These are phyloP conservation scores for Nycticryphes semicollaris DNA, from an alignment of 2,113 vertebrate genomes.

Conservation along the genomic window DNA sequence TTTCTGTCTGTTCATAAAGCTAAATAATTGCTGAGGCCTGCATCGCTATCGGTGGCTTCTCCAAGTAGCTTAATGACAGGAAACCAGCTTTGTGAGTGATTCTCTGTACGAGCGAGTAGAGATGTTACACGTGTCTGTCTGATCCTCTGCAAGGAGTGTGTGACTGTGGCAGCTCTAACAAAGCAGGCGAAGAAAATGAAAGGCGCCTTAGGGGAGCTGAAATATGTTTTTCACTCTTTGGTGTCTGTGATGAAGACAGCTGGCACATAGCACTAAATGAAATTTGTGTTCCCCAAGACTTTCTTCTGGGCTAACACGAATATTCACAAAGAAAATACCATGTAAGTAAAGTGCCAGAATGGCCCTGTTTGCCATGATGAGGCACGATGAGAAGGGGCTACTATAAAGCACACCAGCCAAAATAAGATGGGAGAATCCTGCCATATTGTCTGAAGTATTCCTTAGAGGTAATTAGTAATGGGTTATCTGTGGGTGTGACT, in stretches of 20 bases:
- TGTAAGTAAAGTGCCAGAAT: not conserved
- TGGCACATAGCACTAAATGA: not conserved
- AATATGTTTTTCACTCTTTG: not conserved
- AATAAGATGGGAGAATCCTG: not conserved
- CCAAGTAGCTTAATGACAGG: not conserved
- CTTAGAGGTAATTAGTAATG: not conserved
- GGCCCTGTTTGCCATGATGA: not conserved
- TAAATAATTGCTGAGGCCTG: constrained; percentile 41
- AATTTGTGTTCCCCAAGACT: not conserved
- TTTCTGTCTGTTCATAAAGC: constrained; percentile 2
- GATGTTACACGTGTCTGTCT: not conserved
- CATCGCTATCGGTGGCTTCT: not conserved
- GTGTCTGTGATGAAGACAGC: not conserved
- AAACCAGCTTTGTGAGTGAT: not conserved
- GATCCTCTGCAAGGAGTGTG: not conserved
- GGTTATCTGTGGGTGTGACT: not conserved
- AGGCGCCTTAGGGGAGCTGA: not conserved
- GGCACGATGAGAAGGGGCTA: not conserved
- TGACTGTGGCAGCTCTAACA: not conserved
- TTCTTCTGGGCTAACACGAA: not conserved
- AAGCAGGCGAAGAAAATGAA: not conserved
- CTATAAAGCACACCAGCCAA: not conserved
- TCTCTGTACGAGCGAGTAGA: not conserved
- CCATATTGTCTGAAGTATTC: not conserved
- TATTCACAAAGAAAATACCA: not conserved